Conservation (phyloP, 2,113 vertebrate species). For the Rousettus leschenaultii region DNA sequence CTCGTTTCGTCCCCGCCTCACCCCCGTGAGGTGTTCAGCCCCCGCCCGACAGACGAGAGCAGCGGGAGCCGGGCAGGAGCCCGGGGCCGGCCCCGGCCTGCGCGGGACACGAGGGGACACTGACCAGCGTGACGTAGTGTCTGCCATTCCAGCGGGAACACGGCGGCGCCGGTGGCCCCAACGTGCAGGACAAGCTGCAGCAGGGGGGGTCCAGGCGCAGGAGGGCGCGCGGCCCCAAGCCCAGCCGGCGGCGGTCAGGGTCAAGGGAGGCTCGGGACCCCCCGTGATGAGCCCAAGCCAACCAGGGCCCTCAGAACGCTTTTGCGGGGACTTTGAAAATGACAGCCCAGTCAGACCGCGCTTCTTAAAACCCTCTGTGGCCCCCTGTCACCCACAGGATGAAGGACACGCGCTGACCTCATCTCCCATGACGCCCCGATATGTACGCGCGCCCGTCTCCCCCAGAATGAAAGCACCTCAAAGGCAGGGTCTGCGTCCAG, state of each 20-base stretch:
- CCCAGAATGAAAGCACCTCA: not conserved
- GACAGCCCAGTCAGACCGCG: not conserved
- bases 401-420: not conserved
- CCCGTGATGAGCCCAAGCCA: not conserved
- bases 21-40: not conserved
- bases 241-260: not conserved
- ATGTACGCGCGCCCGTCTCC: accelerated
- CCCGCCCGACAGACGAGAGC: not conserved
- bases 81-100: not conserved
- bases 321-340: not conserved
- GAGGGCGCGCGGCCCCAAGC: accelerated
- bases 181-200: accelerated
- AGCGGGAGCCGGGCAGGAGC: not conserved
- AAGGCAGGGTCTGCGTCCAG: not conserved
- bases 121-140: not conserved
- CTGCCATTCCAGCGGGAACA: not conserved
- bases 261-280: not conserved
- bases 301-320: not conserved
- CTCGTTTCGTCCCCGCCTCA: not conserved
- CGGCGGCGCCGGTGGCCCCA: accelerated
- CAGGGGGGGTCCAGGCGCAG: not conserved
- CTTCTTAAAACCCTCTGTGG: not conserved
- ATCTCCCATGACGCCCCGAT: not conserved
- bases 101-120: not conserved
- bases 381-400: not conserved